A percentile compares a stretch with the other conserved stretches of the same genome.
phyloP scores from a whole-genome alignment of 2,113 vertebrate genomes.

The Dascyllus trimaculatus region DNA sequence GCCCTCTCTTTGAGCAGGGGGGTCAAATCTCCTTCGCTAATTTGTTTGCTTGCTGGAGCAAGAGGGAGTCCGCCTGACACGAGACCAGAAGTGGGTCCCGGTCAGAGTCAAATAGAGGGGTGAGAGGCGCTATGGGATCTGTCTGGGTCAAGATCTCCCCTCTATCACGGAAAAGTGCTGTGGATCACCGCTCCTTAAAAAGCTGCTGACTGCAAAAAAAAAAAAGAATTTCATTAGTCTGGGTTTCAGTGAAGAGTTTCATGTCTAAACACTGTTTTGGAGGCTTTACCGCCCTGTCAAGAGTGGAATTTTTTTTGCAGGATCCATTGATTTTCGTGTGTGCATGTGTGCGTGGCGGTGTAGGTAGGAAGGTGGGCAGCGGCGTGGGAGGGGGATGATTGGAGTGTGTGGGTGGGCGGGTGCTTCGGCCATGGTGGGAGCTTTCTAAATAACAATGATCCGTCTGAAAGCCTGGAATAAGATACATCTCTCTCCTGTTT shows the following conservation, averaged over 20 bases:
- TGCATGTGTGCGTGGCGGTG: constrained; percentile 33
- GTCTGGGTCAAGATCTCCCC: background rate
- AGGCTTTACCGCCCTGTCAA: constrained; percentile 52
- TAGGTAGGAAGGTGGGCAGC: constrained; percentile 61
- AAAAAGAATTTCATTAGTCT: constrained; percentile 49
- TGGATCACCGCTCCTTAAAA: constrained; percentile 28
- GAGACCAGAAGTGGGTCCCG: constrained; percentile 4
- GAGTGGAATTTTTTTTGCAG: constrained; percentile 40
- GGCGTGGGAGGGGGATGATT: constrained; percentile 64
- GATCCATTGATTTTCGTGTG: constrained; percentile 21
- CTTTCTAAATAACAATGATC: constrained; percentile 70
- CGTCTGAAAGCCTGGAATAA: constrained; percentile 64
- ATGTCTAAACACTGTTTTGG: constrained; percentile 45
- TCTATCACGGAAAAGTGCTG: constrained; percentile 2
- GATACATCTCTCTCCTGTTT: constrained; percentile 30
- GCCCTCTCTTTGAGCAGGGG: constrained; percentile 64
- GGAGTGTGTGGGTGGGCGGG: constrained; percentile 45
- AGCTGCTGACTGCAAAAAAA: constrained; percentile 13
- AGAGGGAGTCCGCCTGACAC: constrained; percentile 30
- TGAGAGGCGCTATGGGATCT: background rate
- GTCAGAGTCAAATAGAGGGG: constrained; percentile 27
- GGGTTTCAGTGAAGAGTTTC: constrained; percentile 40
- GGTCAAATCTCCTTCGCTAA: constrained; percentile 67
- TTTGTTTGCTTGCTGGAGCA: constrained; percentile 66
- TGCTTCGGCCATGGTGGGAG: constrained; percentile 57